A percentile compares a stretch with the other conserved stretches of the same genome.
Conservation (phyloP, 2,888 invertebrate genomes). For the Stenichneumon culpator region DNA sequence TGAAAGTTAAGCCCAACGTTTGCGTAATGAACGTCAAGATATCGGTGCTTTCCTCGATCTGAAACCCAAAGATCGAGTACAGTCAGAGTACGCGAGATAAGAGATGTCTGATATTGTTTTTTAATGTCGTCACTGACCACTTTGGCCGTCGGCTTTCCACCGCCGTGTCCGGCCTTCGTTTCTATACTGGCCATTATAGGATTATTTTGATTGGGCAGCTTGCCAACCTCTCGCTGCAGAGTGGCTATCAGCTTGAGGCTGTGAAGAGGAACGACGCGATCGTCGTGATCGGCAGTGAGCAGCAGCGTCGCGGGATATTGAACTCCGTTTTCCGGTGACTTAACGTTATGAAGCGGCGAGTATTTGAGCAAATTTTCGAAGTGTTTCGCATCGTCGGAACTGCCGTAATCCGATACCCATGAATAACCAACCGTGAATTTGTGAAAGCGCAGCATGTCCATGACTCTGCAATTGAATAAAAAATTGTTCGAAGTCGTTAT, state of each 20-base stretch:
- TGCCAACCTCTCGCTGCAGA: constrained; percentile 92
- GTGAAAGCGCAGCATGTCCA: constrained; percentile 99
- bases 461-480: constrained; percentile 88
- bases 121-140: constrained; percentile 87
- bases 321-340: constrained; percentile 87
- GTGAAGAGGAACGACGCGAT: constrained; percentile 98
- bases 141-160: constrained; percentile 98
- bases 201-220: constrained; percentile 89
- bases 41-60: constrained; percentile 98
- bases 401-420: constrained; percentile 98
- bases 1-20: constrained; percentile 89
- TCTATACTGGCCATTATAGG: constrained; percentile 96
- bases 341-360: constrained; percentile 97
- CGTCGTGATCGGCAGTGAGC: constrained; percentile 99
- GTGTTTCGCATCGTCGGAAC: constrained; percentile 94
- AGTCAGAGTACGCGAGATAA: constrained; percentile 6
- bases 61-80: constrained; percentile 82
- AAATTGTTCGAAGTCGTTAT: background rate
- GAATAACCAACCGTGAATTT: constrained; percentile 99
- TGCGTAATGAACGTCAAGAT: constrained; percentile 94
- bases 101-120: constrained; percentile 15
- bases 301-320: constrained; percentile 97
- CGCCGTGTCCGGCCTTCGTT: constrained; percentile 98
- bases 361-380: constrained; percentile 94
- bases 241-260: constrained; percentile 97